Percentiles rank a stretch among this genome's conserved stretches.
Evolutionary conservation across 2,113 vertebrate species (phyloP).

Genomic region (Sylvietta virens): DNA sequence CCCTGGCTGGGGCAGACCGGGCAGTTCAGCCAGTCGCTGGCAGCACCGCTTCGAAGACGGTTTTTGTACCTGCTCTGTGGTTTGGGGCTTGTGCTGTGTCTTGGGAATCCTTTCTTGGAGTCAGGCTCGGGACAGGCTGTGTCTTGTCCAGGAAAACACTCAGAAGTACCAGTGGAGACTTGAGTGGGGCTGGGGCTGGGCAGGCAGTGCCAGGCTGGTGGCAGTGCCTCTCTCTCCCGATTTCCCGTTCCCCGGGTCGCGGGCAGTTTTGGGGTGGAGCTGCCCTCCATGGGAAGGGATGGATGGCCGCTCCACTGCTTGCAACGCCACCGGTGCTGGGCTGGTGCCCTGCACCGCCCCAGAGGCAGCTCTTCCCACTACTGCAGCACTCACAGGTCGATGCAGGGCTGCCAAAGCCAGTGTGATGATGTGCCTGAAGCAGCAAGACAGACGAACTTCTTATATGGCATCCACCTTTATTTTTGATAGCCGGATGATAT

Average conservation of each 20-base stretch:
- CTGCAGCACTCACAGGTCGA: fast-evolving
- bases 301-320: not conserved
- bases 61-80: not conserved
- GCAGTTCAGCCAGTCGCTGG: not conserved
- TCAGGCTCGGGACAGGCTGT: not conserved
- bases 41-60: not conserved
- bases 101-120: not conserved
- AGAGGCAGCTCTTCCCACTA: fast-evolving
- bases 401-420: not conserved
- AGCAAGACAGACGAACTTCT: not conserved
- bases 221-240: not conserved
- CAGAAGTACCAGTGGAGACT: not conserved
- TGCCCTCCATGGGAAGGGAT: fast-evolving
- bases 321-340: not conserved
- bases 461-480: not conserved
- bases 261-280: not conserved
- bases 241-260: not conserved
- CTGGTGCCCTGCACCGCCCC: not conserved
- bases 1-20: fast-evolving
- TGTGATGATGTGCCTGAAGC: not conserved
- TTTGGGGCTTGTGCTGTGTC: not conserved
- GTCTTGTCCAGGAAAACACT: not conserved
- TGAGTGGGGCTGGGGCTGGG: not conserved
- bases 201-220: not conserved
- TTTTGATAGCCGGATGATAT: not conserved